Evolutionary conservation across 2,797 vertebrate species (phyloP), one percentile per base, ranked within the genome.

Genomic region (Helarctos malayanus): DNA sequence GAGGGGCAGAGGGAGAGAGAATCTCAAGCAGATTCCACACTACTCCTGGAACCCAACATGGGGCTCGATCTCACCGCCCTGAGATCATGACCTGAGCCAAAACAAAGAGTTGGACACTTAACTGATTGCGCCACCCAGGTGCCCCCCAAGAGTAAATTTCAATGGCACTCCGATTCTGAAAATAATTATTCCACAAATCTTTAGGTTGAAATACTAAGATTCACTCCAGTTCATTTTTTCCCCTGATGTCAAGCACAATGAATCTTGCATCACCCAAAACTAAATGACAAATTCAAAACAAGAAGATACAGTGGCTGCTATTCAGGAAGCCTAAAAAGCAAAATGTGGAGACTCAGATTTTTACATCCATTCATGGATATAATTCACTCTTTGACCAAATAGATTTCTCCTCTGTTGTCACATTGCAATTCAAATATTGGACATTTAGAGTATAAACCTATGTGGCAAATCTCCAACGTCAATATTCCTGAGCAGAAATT

Each of bases 401-500:
- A 5, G 47, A 29, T 82, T 69, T 91, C 78, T 85, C 92, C 68
- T 81, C 35, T 79, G 5, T 73, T 75, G 57, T 89, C 75, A 75
- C 54, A 83, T 0, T 65, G 71, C 8, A 73, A 56, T 61, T 54
- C 69, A 90, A 89, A 89, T 69, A 84, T 63, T 81, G 54, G 41
- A 56, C 49, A 82, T 86, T 49, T 69, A 35, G 8, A 41, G 3
- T 35, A 75, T 73, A 95, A 96, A 92, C 25, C 49, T 65, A 52
- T 8, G n/a, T 59, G 78, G 65, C 86, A 91, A 63, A 80, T 94
- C 71, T 96, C 82, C 88, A 96, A 47, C 5, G 16, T 97, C 59
- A 89, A 93, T n/a, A 41, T 68, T 7, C 18, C 61, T 89, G 52
- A 86, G 61, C 45, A 82, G 69, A 95, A 95, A 92, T 75, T 82